phyloP scores from a whole-genome alignment of 2,113 vertebrate species.

The Phylloscopus trochilus region DNA sequence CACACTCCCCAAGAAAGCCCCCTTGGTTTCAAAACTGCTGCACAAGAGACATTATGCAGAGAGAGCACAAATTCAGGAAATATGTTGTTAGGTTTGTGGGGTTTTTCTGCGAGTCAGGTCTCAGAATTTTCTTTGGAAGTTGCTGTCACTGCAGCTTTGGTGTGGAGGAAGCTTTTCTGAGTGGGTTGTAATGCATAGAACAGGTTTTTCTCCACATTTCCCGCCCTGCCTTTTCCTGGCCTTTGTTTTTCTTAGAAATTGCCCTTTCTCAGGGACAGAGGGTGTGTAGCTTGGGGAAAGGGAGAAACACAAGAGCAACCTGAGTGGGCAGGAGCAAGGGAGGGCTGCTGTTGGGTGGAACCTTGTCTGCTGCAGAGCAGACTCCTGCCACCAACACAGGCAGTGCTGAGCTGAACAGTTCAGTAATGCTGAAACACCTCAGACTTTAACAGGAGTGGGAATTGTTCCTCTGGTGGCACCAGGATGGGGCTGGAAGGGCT shows the following conservation, averaged over 20 bases:
- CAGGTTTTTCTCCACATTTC: not conserved
- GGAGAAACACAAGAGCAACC: not conserved
- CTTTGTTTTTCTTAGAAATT: not conserved
- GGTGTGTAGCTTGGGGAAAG: not conserved
- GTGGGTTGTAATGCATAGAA: not conserved
- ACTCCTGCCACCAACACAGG: not conserved
- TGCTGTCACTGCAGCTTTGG: not conserved
- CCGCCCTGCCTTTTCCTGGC: not conserved
- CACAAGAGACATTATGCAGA: not conserved
- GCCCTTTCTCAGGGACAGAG: not conserved
- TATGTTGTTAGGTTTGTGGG: rapidly evolving
- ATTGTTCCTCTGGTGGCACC: not conserved
- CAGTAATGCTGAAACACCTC: not conserved
- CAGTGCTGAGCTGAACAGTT: not conserved
- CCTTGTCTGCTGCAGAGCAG: not conserved
- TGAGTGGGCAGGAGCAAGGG: not conserved
- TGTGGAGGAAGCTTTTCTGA: not conserved
- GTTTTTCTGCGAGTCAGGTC: not conserved
- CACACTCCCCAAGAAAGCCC: not conserved
- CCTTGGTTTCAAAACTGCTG: not conserved
- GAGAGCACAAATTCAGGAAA: not conserved
- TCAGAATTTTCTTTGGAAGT: not conserved
- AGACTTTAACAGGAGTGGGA: not conserved
- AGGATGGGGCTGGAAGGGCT: not conserved
- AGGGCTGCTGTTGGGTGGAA: rapidly evolving